A percentile compares a stretch with the other conserved stretches of the same genome.
Evolutionary conservation across 2,888 invertebrate genomes (phyloP).

Genomic region (Anarsia innoxiella): DNA sequence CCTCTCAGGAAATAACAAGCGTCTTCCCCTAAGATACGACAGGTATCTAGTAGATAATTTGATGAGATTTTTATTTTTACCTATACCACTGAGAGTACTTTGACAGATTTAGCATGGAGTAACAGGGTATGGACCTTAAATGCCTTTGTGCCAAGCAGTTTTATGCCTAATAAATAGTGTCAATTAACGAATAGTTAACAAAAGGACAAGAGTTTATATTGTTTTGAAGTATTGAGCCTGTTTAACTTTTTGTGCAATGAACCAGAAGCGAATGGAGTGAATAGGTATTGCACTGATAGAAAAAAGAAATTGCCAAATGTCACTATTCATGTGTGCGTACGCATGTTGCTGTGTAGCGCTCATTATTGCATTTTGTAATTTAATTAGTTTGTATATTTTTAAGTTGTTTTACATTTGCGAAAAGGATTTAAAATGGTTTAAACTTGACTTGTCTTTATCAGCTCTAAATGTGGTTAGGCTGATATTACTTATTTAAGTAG

Average conservation of each 20-base stretch:
- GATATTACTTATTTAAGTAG: slow-evolving; percentile 21
- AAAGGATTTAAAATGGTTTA: too few species aligned
- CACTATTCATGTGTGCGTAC: slow-evolving; percentile 35
- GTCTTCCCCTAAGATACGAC: slow-evolving; percentile 54
- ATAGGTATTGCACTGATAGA: slow-evolving; percentile 38
- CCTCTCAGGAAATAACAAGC: slow-evolving; percentile 55
- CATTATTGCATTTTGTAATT: slow-evolving; percentile 69
- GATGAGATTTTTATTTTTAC: slow-evolving; percentile 17
- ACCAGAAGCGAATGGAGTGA: slow-evolving; percentile 39
- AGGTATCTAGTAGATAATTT: too few species aligned
- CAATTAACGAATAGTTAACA: slow-evolving; percentile 68
- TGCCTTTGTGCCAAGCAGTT: slow-evolving; percentile 76
- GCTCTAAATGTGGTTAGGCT: not conserved
- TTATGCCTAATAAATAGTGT: slow-evolving; percentile 69
- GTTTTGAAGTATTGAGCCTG: slow-evolving; percentile 57
- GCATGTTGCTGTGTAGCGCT: slow-evolving; percentile 32
- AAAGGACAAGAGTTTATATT: slow-evolving; percentile 59
- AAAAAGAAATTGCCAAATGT: slow-evolving; percentile 63
- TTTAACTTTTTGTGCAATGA: slow-evolving; percentile 67
- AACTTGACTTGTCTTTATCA: too few species aligned
- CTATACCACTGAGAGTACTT: slow-evolving; percentile 58
- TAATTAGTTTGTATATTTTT: slow-evolving; percentile 52
- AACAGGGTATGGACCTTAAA: slow-evolving; percentile 71
- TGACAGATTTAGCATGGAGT: slow-evolving; percentile 63
- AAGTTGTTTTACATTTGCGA: slow-evolving; percentile 45